Conservation (phyloP, 1,140 invertebrate species). For the Sweltsa coloradensis region DNA sequence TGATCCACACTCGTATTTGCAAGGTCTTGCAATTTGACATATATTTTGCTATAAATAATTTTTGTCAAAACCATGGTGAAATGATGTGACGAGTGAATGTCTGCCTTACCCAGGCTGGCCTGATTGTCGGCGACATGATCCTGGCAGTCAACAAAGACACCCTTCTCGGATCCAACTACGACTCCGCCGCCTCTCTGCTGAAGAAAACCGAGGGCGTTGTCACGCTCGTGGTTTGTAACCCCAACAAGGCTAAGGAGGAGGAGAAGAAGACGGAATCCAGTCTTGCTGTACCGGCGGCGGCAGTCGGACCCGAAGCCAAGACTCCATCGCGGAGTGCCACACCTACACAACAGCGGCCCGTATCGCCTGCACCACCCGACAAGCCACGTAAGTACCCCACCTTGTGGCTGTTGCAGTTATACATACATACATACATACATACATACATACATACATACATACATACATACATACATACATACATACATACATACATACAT, state of each 20-base stretch:
- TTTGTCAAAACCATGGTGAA: no score
- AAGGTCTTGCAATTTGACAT: no score
- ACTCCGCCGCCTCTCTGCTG: conserved; percentile 66
- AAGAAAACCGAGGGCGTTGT: conserved; percentile 83
- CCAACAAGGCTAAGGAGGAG: conserved; percentile 49
- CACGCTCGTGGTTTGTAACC: conserved; percentile 72
- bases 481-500: no score
- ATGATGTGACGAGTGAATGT: no score
- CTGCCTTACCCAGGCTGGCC: conserved; percentile 57
- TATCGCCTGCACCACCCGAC: conserved; percentile 19
- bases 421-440: no score
- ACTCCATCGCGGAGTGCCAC: conserved; percentile 4
- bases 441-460: no score
- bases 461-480: no score
- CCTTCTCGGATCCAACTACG: conserved; percentile 73
- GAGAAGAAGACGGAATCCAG: conserved; percentile 27
- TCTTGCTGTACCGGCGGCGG: background rate
- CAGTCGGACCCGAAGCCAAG: conserved; percentile 6
- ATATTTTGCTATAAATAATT: no score
- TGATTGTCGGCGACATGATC: conserved; percentile 90
- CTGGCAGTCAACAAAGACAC: conserved; percentile 85
- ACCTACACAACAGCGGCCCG: conserved; percentile 9
- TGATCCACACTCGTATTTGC: no score
- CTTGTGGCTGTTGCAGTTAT: no score
- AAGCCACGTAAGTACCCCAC: conserved; percentile 32